These are phyloP conservation scores for Carabus problematicus DNA, from an alignment of 2,888 invertebrate species.

Conservation along the genomic window DNA sequence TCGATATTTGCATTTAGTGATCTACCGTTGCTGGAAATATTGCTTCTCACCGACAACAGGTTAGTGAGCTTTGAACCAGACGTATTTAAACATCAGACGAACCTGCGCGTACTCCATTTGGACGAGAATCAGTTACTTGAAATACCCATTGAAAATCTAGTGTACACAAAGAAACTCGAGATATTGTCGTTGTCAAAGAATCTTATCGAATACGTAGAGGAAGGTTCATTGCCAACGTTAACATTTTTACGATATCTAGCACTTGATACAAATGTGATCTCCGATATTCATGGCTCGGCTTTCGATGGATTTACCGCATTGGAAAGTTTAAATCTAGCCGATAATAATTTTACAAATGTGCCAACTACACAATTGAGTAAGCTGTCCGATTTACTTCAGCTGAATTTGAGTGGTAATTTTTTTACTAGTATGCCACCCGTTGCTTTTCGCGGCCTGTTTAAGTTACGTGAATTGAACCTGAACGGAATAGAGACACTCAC, in stretches of 20 bases:
- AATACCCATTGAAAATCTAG: constrained; percentile 74
- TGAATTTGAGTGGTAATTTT: constrained; percentile 82
- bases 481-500: constrained; percentile 72
- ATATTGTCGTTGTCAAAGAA: constrained; percentile 81
- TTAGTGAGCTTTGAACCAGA: constrained; percentile 76
- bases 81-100: constrained; percentile 72
- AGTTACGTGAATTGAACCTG: constrained; percentile 77
- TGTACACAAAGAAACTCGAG: constrained; percentile 71
- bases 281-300: constrained; percentile 73
- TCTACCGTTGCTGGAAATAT: constrained; percentile 73
- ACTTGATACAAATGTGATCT: constrained; percentile 79
- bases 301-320: constrained; percentile 78
- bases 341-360: constrained; percentile 81
- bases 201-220: constrained; percentile 75
- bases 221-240: constrained; percentile 75
- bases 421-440: constrained; percentile 75
- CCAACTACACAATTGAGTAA: constrained; percentile 80
- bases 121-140: constrained; percentile 82
- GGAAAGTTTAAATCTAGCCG: constrained; percentile 76
- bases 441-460: constrained; percentile 84
- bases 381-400: constrained; percentile 76
- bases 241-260: constrained; percentile 74
- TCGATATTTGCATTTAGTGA: constrained; percentile 80
- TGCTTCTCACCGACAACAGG: constrained; percentile 79
- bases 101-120: constrained; percentile 75